Conservation (phyloP, 2,797 vertebrate species). For the Hephaestus fuliginosus region DNA sequence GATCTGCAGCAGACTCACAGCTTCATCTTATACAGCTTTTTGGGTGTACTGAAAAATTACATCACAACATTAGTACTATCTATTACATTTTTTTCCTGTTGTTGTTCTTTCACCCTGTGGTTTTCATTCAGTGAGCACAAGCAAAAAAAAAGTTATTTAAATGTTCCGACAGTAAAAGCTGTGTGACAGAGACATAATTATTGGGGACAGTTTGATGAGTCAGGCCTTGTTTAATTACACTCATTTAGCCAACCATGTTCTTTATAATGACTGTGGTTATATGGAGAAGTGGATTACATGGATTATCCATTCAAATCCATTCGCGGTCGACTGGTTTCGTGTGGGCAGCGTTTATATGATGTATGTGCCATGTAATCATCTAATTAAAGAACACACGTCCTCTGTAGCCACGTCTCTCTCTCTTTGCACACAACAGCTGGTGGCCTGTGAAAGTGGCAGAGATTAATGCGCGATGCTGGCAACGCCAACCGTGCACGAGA, state of each 20-base stretch:
- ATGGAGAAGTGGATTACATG: constrained; percentile 59
- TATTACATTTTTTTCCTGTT: background rate
- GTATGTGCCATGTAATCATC: constrained; percentile 55
- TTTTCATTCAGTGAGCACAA: constrained; percentile 15
- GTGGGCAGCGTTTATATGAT: constrained; percentile 52
- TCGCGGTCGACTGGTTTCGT: constrained; percentile 39
- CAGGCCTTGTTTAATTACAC: constrained; percentile 57
- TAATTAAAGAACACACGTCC: constrained; percentile 48
- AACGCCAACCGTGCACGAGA: constrained; percentile 31
- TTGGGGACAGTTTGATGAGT: constrained; percentile 52
- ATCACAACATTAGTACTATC: background rate
- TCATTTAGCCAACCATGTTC: constrained; percentile 61
- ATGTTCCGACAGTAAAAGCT: constrained; percentile 37
- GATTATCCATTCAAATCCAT: constrained; percentile 61
- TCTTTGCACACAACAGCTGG: constrained; percentile 48
- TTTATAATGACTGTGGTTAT: constrained; percentile 57
- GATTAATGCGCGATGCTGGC: constrained; percentile 47
- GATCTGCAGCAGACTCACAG: background rate
- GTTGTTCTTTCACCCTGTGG: background rate
- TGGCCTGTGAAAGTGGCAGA: constrained; percentile 52
- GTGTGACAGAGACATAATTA: constrained; percentile 42
- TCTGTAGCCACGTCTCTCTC: background rate
- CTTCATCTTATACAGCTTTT: background rate
- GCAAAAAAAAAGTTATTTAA: constrained; percentile 17
- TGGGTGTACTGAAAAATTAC: background rate